A percentile compares a stretch with the other conserved stretches of the same genome.
Evolutionary conservation across 2,888 invertebrate species (phyloP).

Genomic region (Tetramorium bicarinatum): DNA sequence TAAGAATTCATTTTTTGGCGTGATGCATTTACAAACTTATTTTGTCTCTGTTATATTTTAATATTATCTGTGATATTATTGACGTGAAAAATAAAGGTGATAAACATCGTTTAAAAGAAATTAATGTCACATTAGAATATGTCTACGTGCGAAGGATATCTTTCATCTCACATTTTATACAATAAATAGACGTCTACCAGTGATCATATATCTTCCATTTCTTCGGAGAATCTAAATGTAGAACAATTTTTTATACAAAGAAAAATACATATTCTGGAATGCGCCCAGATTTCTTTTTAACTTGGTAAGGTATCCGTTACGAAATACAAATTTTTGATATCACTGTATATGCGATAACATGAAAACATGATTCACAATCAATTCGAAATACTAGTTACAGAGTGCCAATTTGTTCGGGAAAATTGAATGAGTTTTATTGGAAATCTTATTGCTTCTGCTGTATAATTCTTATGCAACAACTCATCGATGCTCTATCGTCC

Average conservation of each 20-base stretch:
- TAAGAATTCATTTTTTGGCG: too few species aligned
- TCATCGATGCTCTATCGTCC: not conserved
- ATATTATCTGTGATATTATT: too few species aligned
- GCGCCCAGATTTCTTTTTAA: not conserved
- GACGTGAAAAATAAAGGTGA: too few species aligned
- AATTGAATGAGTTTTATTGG: not conserved
- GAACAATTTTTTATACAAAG: not conserved
- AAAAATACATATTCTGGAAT: not conserved
- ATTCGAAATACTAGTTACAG: not conserved
- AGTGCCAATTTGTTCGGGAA: not conserved
- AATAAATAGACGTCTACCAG: too few species aligned
- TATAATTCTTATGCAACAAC: not conserved
- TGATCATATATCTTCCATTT: too few species aligned
- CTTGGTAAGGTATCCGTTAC: not conserved
- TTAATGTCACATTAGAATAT: too few species aligned
- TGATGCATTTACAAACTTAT: too few species aligned
- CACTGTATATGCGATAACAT: not conserved
- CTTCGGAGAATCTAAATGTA: too few species aligned
- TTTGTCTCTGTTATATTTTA: too few species aligned
- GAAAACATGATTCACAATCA: not conserved
- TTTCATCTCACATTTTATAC: too few species aligned
- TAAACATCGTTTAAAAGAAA: too few species aligned
- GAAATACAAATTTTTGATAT: not conserved
- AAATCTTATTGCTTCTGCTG: slow-evolving; percentile 4
- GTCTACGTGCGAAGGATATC: too few species aligned